These are phyloP conservation scores for Rhaphigaster nebulosa DNA, from an alignment of 2,888 invertebrate species.

Conservation along the genomic window DNA sequence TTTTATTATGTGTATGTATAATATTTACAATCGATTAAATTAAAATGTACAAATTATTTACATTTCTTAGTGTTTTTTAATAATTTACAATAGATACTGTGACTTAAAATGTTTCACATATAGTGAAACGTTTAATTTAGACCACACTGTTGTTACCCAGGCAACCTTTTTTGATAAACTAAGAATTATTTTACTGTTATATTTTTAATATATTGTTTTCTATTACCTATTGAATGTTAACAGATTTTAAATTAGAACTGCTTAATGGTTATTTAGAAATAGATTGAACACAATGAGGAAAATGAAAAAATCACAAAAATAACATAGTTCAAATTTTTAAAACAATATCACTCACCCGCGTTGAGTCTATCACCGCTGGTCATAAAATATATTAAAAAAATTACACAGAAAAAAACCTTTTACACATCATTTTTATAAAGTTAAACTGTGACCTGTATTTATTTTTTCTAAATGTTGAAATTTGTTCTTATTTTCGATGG, in stretches of 20 bases:
- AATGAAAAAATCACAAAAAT: background rate
- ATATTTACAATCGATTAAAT: constrained; percentile 56
- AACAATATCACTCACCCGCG: too few species aligned
- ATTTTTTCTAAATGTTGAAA: background rate
- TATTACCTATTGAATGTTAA: background rate
- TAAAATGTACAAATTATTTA: constrained; percentile 58
- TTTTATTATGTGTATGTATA: constrained; percentile 38
- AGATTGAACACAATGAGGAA: background rate
- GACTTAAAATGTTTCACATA: background rate
- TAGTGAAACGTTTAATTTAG: background rate
- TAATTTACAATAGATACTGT: constrained; percentile 49
- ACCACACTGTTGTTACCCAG: background rate
- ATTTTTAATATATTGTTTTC: background rate
- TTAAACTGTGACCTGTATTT: background rate
- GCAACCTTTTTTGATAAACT: background rate
- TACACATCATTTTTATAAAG: too few species aligned
- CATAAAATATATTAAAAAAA: too few species aligned
- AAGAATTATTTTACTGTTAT: background rate
- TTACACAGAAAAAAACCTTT: too few species aligned
- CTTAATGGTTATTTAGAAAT: background rate
- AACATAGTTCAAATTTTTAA: background rate
- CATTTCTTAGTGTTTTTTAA: constrained; percentile 23
- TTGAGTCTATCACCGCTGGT: background rate
- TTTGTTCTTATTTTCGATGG: background rate
- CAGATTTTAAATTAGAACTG: background rate